A percentile compares a stretch with the other conserved stretches of the same genome.
phyloP scores from a whole-genome alignment of 64 coral and sea anemone species.

The Montipora capricornis region DNA sequence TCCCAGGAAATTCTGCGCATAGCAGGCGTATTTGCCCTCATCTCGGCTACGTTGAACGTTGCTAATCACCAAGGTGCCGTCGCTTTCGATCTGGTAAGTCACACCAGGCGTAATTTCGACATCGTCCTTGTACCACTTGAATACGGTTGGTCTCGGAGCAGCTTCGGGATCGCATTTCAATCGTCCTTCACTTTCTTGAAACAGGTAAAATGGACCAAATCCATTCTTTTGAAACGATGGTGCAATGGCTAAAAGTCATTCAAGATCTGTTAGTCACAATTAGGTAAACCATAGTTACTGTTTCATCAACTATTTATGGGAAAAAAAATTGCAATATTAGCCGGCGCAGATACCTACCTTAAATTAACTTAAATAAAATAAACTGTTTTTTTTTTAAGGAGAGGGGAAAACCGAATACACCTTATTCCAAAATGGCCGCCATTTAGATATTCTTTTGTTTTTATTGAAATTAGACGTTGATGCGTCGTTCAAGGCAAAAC shows the following conservation, averaged over 20 bases:
- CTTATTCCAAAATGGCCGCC: no score
- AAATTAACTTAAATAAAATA: no score
- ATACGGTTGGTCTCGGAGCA: slow-evolving; percentile 10
- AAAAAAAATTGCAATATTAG: no score
- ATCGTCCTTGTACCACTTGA: slow-evolving; percentile 1
- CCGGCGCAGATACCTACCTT: no score
- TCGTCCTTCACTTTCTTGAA: slow-evolving; percentile 21
- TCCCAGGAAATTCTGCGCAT: slow-evolving; percentile 19
- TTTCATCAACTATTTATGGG: no score
- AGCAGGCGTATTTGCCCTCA: slow-evolving; percentile 14
- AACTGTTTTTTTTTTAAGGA: no score
- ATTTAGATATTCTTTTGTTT: no score
- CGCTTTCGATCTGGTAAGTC: background rate
- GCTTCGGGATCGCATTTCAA: slow-evolving; percentile 54
- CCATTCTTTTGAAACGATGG: background rate
- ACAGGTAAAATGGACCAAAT: slow-evolving; percentile 66
- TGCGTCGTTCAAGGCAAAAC: no score
- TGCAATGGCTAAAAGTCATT: background rate
- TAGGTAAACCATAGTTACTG: no score
- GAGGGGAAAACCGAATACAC: no score
- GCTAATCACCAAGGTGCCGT: slow-evolving; percentile 12
- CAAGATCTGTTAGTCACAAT: no score
- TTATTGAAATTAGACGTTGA: no score
- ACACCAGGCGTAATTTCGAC: background rate
- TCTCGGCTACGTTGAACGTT: background rate